Conservation (phyloP, 2,888 invertebrate species). For the Slavum lentiscoides region DNA sequence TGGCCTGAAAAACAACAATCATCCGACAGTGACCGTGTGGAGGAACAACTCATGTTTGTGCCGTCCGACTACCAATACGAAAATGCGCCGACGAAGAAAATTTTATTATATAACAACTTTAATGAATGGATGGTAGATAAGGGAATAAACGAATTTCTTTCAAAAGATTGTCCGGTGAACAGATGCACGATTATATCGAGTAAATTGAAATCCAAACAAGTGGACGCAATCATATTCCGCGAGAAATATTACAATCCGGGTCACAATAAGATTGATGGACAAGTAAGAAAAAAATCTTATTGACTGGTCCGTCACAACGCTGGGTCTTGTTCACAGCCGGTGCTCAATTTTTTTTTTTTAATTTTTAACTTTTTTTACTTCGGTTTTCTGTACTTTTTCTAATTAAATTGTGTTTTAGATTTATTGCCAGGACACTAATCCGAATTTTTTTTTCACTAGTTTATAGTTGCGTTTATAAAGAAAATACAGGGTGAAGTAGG, state of each 20-base stretch:
- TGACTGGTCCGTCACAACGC: too few species aligned
- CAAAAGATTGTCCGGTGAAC: conserved; percentile 84
- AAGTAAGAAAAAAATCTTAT: conserved; percentile 61
- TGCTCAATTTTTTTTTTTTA: too few species aligned
- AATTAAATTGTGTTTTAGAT: too few species aligned
- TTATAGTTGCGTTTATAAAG: too few species aligned
- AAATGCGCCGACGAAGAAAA: conserved; percentile 68
- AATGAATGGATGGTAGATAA: conserved; percentile 76
- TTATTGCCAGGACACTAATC: too few species aligned
- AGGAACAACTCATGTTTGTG: conserved; percentile 84
- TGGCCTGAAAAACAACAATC: conserved; percentile 79
- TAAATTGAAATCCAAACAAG: conserved; percentile 71
- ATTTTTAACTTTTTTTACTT: too few species aligned
- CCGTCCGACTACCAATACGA: conserved; percentile 72
- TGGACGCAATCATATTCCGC: conserved; percentile 87
- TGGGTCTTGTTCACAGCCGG: too few species aligned
- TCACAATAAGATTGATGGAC: conserved; percentile 69
- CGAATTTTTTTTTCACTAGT: too few species aligned
- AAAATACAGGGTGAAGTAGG: too few species aligned
- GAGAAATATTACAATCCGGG: conserved; percentile 78
- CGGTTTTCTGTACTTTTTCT: too few species aligned
- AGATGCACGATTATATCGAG: conserved; percentile 79
- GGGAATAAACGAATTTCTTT: conserved; percentile 69
- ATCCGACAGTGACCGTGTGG: conserved; percentile 70
- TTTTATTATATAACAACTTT: conserved; percentile 80